Conservation (phyloP, 2,888 invertebrate species). For the Oscheius onirici region DNA sequence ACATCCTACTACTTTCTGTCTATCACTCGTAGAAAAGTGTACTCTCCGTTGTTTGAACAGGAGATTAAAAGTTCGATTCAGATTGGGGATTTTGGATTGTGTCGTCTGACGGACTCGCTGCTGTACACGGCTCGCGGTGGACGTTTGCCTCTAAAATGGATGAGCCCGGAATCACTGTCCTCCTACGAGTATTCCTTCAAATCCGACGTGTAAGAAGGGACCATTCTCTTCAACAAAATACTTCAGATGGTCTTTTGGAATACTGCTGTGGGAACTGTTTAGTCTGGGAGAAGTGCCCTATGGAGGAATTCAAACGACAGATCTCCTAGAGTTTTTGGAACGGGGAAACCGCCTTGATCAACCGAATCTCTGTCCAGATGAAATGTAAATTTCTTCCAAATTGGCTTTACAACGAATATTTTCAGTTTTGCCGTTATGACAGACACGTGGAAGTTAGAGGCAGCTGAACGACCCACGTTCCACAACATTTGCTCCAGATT, state of each 20-base stretch:
- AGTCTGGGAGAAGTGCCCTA: slow-evolving; percentile 66
- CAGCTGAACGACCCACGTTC: slow-evolving; percentile 53
- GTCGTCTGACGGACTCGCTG: slow-evolving; percentile 61
- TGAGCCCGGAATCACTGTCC: slow-evolving; percentile 61
- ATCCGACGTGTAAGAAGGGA: slow-evolving; percentile 58
- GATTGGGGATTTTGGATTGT: slow-evolving; percentile 67
- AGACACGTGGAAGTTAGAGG: slow-evolving; percentile 51
- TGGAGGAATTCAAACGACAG: slow-evolving; percentile 57
- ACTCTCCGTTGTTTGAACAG: too few species aligned
- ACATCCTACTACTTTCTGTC: too few species aligned
- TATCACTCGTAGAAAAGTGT: too few species aligned
- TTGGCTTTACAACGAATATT: background rate
- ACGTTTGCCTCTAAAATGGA: slow-evolving; percentile 64
- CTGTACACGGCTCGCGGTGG: slow-evolving; percentile 65
- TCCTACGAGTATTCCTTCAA: slow-evolving; percentile 64
- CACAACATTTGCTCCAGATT: slow-evolving; percentile 46
- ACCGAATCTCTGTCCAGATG: slow-evolving; percentile 58
- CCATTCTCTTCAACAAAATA: background rate
- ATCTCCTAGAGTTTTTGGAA: slow-evolving; percentile 51
- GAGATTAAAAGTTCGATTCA: slow-evolving; percentile 22
- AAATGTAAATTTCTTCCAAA: slow-evolving; percentile 48
- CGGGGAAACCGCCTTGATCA: slow-evolving; percentile 56
- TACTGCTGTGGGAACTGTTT: slow-evolving; percentile 63
- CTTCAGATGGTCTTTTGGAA: slow-evolving; percentile 64
- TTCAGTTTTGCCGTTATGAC: slow-evolving; percentile 62